Evolutionary conservation across 2,113 vertebrate genomes (phyloP).

Genomic region (Nannospalax galili): DNA sequence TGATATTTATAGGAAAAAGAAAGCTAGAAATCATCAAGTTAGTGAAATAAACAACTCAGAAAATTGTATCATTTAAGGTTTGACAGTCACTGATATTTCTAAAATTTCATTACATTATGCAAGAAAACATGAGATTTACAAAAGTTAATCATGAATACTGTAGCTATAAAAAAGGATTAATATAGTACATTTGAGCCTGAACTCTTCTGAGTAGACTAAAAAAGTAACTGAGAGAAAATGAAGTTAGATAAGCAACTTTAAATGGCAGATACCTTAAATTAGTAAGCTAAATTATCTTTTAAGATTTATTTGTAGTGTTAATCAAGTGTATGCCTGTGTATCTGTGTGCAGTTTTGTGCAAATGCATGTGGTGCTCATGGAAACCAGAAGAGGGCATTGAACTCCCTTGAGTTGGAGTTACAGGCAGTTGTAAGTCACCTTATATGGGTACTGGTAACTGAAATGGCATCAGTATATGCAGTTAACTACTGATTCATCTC

Average conservation of each 20-base stretch:
- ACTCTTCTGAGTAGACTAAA: background rate
- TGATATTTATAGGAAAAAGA: background rate
- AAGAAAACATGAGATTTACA: constrained; percentile 11
- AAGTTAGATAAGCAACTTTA: background rate
- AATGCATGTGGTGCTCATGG: too few species aligned
- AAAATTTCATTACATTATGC: background rate
- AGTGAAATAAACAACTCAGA: background rate
- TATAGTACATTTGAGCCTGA: background rate
- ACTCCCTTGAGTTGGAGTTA: background rate
- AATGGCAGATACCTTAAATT: background rate
- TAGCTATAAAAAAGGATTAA: background rate
- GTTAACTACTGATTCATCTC: background rate
- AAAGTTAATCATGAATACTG: background rate
- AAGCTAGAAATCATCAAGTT: background rate
- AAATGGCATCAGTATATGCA: background rate
- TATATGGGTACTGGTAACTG: background rate
- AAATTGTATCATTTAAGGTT: background rate
- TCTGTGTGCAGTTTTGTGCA: background rate
- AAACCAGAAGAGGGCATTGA: background rate
- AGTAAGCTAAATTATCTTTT: background rate
- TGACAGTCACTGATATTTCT: background rate
- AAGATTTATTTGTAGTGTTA: background rate
- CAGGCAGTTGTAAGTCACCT: background rate
- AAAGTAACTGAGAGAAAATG: background rate
- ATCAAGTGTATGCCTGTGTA: background rate